Evolutionary conservation across 2,888 invertebrate species (phyloP).

Genomic region (Diadromus collaris): DNA sequence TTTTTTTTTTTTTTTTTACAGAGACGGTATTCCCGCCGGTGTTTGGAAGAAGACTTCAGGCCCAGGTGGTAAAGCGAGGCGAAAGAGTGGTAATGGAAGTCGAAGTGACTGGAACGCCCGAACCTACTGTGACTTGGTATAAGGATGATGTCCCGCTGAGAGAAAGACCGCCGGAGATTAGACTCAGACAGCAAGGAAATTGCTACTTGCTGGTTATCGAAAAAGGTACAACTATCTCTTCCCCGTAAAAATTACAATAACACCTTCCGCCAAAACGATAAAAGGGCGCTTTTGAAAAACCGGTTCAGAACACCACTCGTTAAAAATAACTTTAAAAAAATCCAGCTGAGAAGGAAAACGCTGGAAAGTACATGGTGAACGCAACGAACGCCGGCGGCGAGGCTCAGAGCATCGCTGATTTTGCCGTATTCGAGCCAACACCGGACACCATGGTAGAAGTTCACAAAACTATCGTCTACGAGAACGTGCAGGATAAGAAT

Average conservation of each 20-base stretch:
- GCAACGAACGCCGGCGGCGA: slow-evolving; percentile 90
- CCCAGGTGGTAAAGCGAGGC: slow-evolving; percentile 87
- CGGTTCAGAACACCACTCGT: neutral
- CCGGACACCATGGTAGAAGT: slow-evolving; percentile 86
- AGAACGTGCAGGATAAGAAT: slow-evolving; percentile 80
- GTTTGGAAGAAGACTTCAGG: slow-evolving; percentile 89
- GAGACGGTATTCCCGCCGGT: slow-evolving; percentile 91
- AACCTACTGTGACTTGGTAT: slow-evolving; percentile 88
- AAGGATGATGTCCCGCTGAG: slow-evolving; percentile 86
- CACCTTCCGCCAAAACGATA: neutral
- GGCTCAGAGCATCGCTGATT: slow-evolving; percentile 90
- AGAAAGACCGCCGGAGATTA: slow-evolving; percentile 81
- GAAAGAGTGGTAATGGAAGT: slow-evolving; percentile 88
- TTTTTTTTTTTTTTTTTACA: slow-evolving; percentile 80
- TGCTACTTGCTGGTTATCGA: slow-evolving; percentile 87
- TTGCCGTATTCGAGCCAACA: slow-evolving; percentile 87
- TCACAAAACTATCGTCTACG: slow-evolving; percentile 85
- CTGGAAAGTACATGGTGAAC: slow-evolving; percentile 89
- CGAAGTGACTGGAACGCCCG: slow-evolving; percentile 90
- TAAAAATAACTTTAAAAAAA: neutral
- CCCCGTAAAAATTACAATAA: neutral
- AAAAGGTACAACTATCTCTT: slow-evolving; percentile 81
- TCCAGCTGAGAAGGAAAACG: slow-evolving; percentile 84
- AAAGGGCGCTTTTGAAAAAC: neutral
- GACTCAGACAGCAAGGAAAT: slow-evolving; percentile 85